Base-by-base conservation (phyloP, 2,888 invertebrate species). In the Anthoptus insignis region DNA sequence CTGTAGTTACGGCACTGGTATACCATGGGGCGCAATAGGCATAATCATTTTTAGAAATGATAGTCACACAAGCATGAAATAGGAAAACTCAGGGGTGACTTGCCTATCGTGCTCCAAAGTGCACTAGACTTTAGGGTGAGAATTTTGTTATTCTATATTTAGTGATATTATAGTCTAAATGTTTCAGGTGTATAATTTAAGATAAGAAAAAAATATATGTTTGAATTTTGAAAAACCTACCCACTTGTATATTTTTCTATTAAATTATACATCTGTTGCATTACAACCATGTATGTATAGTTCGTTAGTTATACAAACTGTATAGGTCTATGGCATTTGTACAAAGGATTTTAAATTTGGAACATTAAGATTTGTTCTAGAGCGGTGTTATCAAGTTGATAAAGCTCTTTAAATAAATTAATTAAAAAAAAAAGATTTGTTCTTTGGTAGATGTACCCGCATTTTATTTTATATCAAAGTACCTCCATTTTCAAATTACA, bases 141-240 rank as follows among this genome's bases (percentile, higher is more conserved):
- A 47, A 47, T 45, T 47, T 47, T 47, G 47, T 47, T 47, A 47
- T 47, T 47, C n/a, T 47, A 27, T 24, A 45, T 47, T 47, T 47
- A 47, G 24, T 47, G 47, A 24, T 45, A 45, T 21, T 45, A 45
- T 47, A 47, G 47, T 24, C 47, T 47, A 4, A 21, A 21, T 22
- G 24, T 22, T n/a, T 5, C 6, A 9, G 22, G 19, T 47, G 47
- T 47, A 24, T 47, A 45, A 47, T 47, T 47, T 47, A 24, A n/a
- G n/a, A n/a, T n/a, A 11, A 19, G 21, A 11, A 24, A n/a, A n/a
- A n/a, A n/a, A n/a, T n/a, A n/a, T n/a, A n/a, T n/a, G n/a, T n/a
- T n/a, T n/a, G n/a, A n/a, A n/a, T n/a, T n/a, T n/a, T n/a, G n/a
- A n/a, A n/a, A n/a, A n/a, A n/a, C n/a, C n/a, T n/a, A n/a, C n/a